A percentile compares a stretch with the other conserved stretches of the same genome.
Evolutionary conservation across 2,888 invertebrate genomes (phyloP).

Genomic region (Drosophila neonasuta): DNA sequence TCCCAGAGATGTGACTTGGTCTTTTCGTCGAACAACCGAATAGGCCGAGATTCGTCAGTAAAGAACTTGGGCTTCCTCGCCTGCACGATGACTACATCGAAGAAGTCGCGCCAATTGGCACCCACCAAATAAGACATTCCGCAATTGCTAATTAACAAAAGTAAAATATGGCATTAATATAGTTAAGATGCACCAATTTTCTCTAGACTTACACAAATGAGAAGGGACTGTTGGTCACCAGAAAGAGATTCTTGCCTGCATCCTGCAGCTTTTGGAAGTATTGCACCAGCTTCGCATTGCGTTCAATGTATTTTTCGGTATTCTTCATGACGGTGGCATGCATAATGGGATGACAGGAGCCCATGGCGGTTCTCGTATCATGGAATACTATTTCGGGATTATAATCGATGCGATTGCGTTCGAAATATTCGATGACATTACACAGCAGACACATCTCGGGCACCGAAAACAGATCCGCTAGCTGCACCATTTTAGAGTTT

Average conservation of each 20-base stretch:
- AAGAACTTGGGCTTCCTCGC: conserved; percentile 98
- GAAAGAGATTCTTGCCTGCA: conserved; percentile 93
- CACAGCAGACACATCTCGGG: conserved; percentile 97
- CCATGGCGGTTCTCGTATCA: conserved; percentile 95
- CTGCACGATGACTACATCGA: conserved; percentile 96
- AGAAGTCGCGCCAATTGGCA: conserved; percentile 92
- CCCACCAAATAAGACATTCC: conserved; percentile 96
- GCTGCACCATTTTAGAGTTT: conserved; percentile 91
- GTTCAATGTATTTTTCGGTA: conserved; percentile 90
- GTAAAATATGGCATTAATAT: no score
- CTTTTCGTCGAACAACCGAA: conserved; percentile 92
- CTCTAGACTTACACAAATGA: conserved; percentile 91
- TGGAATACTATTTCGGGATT: conserved; percentile 97
- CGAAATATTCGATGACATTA: conserved; percentile 96
- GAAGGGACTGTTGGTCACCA: conserved; percentile 98
- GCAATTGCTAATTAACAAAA: conserved; percentile 85
- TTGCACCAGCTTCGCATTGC: conserved; percentile 87
- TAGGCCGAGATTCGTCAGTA: conserved; percentile 94
- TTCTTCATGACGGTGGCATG: conserved; percentile 93
- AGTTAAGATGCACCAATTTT: no score
- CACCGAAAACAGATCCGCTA: conserved; percentile 97
- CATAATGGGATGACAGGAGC: conserved; percentile 93
- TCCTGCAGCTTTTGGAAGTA: conserved; percentile 90
- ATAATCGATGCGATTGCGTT: conserved; percentile 93
- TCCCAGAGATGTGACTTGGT: conserved; percentile 95